These are phyloP conservation scores for Tetraodon nigroviridis DNA, from an alignment of 2,113 vertebrate species.

Conservation along the genomic window DNA sequence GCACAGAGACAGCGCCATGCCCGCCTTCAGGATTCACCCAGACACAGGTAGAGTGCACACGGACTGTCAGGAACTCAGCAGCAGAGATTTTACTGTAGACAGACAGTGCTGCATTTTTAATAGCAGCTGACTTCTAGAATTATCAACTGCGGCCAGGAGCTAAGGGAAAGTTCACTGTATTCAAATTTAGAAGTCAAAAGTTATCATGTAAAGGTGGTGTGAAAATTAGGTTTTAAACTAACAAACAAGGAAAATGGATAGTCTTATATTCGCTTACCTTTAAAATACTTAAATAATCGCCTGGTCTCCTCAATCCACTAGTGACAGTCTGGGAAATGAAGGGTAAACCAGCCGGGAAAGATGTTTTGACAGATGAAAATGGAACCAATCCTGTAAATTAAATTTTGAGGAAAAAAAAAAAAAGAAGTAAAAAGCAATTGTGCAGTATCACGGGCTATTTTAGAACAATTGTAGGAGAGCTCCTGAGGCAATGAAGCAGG, in stretches of 20 bases:
- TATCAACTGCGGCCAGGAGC: not conserved
- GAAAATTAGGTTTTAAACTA: not conserved
- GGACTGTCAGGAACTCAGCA: slow-evolving; percentile 26
- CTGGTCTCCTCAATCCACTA: no score
- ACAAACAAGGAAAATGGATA: not conserved
- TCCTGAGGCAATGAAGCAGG: no score
- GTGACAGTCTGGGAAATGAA: no score
- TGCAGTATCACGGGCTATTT: no score
- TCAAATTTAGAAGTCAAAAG: not conserved
- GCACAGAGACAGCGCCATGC: slow-evolving; percentile 81
- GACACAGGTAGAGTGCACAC: slow-evolving; percentile 79
- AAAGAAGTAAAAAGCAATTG: no score
- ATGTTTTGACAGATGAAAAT: no score
- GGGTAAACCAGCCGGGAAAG: no score
- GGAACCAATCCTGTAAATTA: no score
- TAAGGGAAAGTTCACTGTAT: slow-evolving; percentile 6
- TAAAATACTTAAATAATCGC: no score
- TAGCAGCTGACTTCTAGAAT: slow-evolving; percentile 9
- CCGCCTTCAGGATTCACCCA: slow-evolving; percentile 84
- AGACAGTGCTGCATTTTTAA: slow-evolving; percentile 13
- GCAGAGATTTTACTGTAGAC: slow-evolving; percentile 26
- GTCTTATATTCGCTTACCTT: no score
- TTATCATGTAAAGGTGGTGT: not conserved
- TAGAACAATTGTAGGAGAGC: no score
- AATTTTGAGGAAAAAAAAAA: no score